Base-by-base conservation (phyloP, 2,888 invertebrate species). In the Eilema sororculum region DNA sequence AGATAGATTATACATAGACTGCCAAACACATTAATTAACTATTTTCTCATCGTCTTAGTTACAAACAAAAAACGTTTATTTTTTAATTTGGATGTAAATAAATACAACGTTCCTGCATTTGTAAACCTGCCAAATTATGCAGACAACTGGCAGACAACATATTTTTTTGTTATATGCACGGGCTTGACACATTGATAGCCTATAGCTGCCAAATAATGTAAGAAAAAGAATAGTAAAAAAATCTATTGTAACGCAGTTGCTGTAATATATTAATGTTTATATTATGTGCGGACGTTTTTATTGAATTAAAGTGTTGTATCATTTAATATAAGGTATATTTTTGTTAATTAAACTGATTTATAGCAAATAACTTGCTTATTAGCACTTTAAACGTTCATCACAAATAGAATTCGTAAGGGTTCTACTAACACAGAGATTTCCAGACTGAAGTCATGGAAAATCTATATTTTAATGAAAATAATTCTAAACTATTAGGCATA, bases 141-240 rank as follows among this genome's bases (percentile, higher is more conserved):
- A 87, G 84, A 84, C 81, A 72, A 71, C 77, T n/a, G n/a, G n/a
- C n/a, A n/a, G n/a, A 70, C 74, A 58, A 46, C n/a, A n/a, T n/a
- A n/a, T n/a, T n/a, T 75, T 79, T 72, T 70, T 60, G 69, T 75
- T 70, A 69, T 81, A 70, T n/a, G 63, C 56, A 68, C 69, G 25
- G 65, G 52, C 61, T 67, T 71, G 77, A 46, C 46, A 46, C 20
- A 46, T 46, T 46, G 46, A 46, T 46, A 46, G 46, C 46, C 46
- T 46, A 46, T 46, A 46, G 20, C 46, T 46, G 46, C 20, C 46
- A 4, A 46, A 46, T 46, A 46, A 5, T 46, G 46, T 46, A 46
- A 46, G 5, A 1, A 41, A 41, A 41, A 41, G n/a, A n/a, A n/a
- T n/a, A 41, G 46, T 20, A 20, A 46, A 46, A 46, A 46, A 12